Evolutionary conservation across 2,888 invertebrate genomes (phyloP).

Genomic region (Ceratothoa steindachneri): DNA sequence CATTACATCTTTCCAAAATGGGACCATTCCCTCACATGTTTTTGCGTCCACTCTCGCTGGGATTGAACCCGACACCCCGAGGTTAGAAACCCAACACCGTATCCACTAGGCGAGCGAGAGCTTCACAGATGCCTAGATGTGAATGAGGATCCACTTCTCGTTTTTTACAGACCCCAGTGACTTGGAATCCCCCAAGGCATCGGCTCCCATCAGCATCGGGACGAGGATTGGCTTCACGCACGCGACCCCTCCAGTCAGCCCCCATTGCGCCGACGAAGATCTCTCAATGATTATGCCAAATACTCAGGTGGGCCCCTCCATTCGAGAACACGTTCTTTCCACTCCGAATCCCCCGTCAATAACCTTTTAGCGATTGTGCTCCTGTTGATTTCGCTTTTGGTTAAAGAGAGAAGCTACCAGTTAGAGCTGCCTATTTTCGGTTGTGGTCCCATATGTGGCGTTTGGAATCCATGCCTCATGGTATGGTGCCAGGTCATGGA

Average conservation of each 20-base stretch:
- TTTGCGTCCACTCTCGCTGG: no score
- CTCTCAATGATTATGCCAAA: constrained; percentile 58
- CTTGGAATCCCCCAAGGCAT: constrained; percentile 46
- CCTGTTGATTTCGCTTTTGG: not conserved
- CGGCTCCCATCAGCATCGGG: constrained; percentile 21
- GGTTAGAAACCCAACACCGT: no score
- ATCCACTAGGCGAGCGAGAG: no score
- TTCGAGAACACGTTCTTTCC: not conserved
- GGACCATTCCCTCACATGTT: no score
- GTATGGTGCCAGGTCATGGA: no score
- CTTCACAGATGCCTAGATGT: no score
- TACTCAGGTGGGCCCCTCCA: constrained; percentile 38
- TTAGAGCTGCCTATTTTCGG: not conserved
- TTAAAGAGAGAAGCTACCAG: not conserved
- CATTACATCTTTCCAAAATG: no score
- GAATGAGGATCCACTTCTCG: no score
- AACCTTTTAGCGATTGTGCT: not conserved
- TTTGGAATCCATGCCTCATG: no score
- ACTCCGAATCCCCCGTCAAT: not conserved
- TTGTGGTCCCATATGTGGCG: not conserved
- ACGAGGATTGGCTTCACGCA: constrained; percentile 43
- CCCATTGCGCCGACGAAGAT: constrained; percentile 65
- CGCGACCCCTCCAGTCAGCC: constrained; percentile 47
- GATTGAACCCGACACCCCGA: no score
- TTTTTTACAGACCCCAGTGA: constrained; percentile 47